These are phyloP conservation scores for Antheraea assamensis DNA, from an alignment of 2,888 invertebrate genomes.

Conservation along the genomic window DNA sequence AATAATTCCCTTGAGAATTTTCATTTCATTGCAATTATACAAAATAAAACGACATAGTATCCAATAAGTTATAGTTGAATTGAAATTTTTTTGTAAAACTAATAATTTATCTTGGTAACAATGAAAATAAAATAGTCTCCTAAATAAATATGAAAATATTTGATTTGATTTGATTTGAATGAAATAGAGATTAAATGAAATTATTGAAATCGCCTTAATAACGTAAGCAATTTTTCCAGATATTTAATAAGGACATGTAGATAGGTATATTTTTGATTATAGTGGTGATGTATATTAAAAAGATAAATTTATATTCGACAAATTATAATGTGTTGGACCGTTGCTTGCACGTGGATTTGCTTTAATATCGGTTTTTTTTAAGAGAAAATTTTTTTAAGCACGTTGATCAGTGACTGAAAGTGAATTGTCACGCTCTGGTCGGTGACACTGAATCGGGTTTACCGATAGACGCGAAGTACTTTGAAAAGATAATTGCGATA, in stretches of 20 bases:
- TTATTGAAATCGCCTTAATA: constrained; percentile 1
- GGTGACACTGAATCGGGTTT: too few relatives aligned
- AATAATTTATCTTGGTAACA: neutral
- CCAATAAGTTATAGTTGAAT: neutral
- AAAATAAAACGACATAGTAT: neutral
- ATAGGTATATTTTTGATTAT: neutral
- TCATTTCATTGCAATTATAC: neutral
- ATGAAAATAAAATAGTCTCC: neutral
- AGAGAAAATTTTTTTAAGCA: too few relatives aligned
- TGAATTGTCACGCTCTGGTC: too few relatives aligned
- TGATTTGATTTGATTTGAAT: neutral
- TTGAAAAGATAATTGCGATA: too few relatives aligned
- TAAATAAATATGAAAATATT: neutral
- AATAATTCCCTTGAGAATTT: neutral
- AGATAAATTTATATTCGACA: neutral
- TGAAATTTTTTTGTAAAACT: neutral
- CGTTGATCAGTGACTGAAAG: too few relatives aligned
- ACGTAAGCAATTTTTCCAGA: neutral
- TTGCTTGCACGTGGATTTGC: neutral
- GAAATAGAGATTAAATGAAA: neutral
- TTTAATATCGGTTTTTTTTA: too few relatives aligned
- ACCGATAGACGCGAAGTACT: too few relatives aligned
- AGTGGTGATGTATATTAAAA: neutral
- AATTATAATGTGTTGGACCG: neutral
- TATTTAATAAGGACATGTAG: neutral